Evolutionary conservation across 1,140 invertebrate species (phyloP), one percentile per base, ranked within the genome.

Genomic region (Drosophila novamexicana): DNA sequence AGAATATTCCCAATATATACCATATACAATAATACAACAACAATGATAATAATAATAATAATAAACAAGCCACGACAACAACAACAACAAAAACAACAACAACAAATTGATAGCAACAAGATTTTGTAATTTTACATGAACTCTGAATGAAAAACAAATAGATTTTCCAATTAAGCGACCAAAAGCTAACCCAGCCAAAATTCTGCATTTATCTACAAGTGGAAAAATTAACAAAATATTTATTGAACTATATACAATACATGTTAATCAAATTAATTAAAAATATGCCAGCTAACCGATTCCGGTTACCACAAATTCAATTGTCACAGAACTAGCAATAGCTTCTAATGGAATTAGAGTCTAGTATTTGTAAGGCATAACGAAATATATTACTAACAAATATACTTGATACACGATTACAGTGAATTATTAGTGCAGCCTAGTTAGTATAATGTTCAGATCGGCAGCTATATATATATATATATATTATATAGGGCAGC

Each of bases 171-270:
- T 61, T 50, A 59, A 77, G 73, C 81, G 79, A 81, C 79, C 80
- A 82, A 29, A 29, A 82, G 79, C 64, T 70, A 83, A 68, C 70
- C 79, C 79, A 88, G 83, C 83, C 83, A 83, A 88, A 86, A 69
- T 88, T 77, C 16, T 88, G 83, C 83, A 88, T 88, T 88, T 88
- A 88, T 88, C 83, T 88, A 88, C 81, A 79, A 71, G 44, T 40
- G 59, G 49, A 49, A 79, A 75, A 79, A 79, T 77, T 49, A 49
- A 18, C 80, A 40, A 72, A 62, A 86, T 88, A 89, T 88, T 88
- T 88, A 88, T 88, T 83, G 83, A 86, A 50, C 44, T 67, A 69
- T 82, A 85, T 85, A 85, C 62, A 83, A 49, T 47, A 49, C 8
- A 9, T 18, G 14, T 68, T 56, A 66, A 29, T 62, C 45, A 56